Base-by-base conservation (phyloP, 2,888 invertebrate genomes). In the Parasteatoda lunata region DNA sequence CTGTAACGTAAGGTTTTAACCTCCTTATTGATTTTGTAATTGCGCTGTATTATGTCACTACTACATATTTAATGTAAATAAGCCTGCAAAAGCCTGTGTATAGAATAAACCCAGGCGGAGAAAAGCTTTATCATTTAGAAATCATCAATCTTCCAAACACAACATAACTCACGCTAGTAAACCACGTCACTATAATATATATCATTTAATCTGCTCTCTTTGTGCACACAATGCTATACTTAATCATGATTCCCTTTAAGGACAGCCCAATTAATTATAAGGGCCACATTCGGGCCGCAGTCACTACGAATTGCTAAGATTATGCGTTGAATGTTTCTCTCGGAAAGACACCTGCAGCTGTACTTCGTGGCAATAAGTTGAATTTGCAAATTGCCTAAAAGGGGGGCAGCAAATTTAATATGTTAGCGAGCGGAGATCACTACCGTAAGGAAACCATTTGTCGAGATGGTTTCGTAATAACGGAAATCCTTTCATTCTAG, bases 241-340 rank as follows among this genome's bases (percentile, higher is more conserved):
- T 80, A 80, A 80, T 80, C 80, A 80, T 73, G 80, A 80, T 80
- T 80, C 73, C 73, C 51, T 65, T 66, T 52, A 79, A 71, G 79
- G 79, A 65, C 79, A 52, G 30, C 52, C 73, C 80, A 80, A 80
- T 80, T 80, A 80, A 80, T 80, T 73, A 73, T 66, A 73, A 73
- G 52, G 68, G 72, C 68, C 13, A 15, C 47, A 30, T 49, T 65
- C 65, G 11, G 15, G 65, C 49, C 76, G 5, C 49, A 3, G 59
- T 9, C n/a, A n/a, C n/a, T 13, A n/a, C 59, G 9, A 4, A n/a
- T 30, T 15, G 47, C 13, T 49, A 48, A 48, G 59, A 30, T 70
- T 54, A 54, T 64, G 64, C 54, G 52, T 6, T 51, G 66, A 52
- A 80, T 54, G 80, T 52, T 72, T 66, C 52, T 65, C 49, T n/a